These are phyloP conservation scores for Diorhabda carinulata DNA, from an alignment of 1,140 invertebrate genomes.

Conservation along the genomic window DNA sequence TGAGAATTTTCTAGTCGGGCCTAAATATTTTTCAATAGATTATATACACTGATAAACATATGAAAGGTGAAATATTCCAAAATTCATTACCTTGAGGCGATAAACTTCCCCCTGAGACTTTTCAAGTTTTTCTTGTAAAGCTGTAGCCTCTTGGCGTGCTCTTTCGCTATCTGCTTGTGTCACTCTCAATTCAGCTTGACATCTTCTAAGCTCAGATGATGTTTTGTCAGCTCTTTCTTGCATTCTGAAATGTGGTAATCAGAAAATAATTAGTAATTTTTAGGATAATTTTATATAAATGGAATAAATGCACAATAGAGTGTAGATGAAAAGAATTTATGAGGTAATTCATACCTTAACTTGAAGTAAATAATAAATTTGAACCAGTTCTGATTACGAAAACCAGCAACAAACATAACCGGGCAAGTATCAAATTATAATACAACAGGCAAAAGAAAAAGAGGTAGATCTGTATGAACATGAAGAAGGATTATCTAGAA, in stretches of 20 bases:
- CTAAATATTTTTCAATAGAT: slow-evolving; percentile 12
- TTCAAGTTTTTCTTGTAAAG: slow-evolving; percentile 86
- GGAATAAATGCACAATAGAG: no score
- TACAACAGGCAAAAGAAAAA: no score
- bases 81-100: slow-evolving; percentile 61
- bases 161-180: slow-evolving; percentile 84
- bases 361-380: no score
- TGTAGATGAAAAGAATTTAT: no score
- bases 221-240: slow-evolving; percentile 85
- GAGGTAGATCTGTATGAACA: no score
- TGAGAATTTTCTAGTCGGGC: slow-evolving; percentile 91
- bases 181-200: slow-evolving; percentile 79
- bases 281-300: no score
- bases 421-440: no score
- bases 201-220: slow-evolving; percentile 76
- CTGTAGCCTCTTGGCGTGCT: slow-evolving; percentile 73
- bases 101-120: slow-evolving; percentile 94
- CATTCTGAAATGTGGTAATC: slow-evolving; percentile 60
- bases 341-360: no score
- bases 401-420: no score
- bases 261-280: no score
- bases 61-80: neutral
- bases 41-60: neutral
- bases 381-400: no score
- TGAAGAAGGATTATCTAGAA: no score